Conservation (phyloP, 2,888 invertebrate species). For the Pollenia griseotomentosa region DNA sequence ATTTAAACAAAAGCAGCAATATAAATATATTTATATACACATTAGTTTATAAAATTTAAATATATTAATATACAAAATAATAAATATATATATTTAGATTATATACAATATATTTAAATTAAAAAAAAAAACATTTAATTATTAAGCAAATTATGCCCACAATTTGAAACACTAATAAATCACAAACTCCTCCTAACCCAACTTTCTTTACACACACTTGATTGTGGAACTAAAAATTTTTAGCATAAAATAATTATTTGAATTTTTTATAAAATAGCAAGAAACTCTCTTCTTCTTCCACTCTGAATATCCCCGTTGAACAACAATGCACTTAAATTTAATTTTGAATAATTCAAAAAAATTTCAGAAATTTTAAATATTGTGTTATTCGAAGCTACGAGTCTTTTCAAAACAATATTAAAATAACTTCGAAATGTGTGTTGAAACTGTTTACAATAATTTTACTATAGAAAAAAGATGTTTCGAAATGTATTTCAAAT, state of each 20-base stretch:
- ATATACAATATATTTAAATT: conserved; percentile 46
- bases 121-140: conserved; percentile 33
- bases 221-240: not conserved
- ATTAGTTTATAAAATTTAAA: conserved; percentile 62
- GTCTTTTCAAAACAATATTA: too few species aligned
- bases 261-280: not conserved
- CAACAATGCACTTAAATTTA: conserved; percentile 30
- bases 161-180: conserved; percentile 29
- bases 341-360: not conserved
- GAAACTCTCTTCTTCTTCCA: not conserved
- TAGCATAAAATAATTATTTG: not conserved
- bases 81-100: conserved; percentile 42
- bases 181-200: conserved; percentile 15
- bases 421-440: too few species aligned
- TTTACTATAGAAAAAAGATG: too few species aligned
- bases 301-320: not conserved
- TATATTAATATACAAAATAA: conserved; percentile 54
- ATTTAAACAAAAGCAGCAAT: conserved; percentile 66
- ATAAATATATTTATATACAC: conserved; percentile 71
- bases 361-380: not conserved
- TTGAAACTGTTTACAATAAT: too few species aligned
- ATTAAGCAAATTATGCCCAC: conserved; percentile 52
- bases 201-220: not conserved
- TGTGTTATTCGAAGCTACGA: not conserved
- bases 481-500: too few species aligned